Evolutionary conservation across 2,888 invertebrate species (phyloP), one percentile per base, ranked within the genome.

Genomic region (Metallyticus violacea): DNA sequence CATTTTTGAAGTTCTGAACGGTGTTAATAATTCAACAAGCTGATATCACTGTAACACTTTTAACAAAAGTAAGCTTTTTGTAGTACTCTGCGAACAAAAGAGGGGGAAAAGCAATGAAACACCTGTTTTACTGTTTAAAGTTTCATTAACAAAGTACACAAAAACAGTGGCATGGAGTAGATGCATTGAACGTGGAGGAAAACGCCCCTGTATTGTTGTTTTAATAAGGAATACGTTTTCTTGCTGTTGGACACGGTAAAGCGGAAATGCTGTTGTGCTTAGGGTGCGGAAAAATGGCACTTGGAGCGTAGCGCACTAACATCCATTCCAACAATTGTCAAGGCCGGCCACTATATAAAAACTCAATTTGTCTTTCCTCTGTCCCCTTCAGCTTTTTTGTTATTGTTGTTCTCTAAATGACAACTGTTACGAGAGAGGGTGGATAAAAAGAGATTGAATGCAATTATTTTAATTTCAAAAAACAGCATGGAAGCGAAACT

Each of bases 391-490:
- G n/a, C n/a, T n/a, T n/a, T n/a, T 9, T 62, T 62, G 40, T 62
- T 15, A 22, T 62, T 62, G 40, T 62, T 62, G 22, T 62, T 62
- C 40, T 62, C 40, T 62, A 62, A 62, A 62, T 62, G 40, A 62
- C 40, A 62, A 62, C 40, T 62, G 40, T 62, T 62, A 62, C 40
- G 40, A 62, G 40, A 62, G 22, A 62, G 26, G 26, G 26, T 25
- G 15, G 29, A 29, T 78, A 87, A 86, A 87, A 85, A 84, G 76
- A 80, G 86, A 87, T 85, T 87, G 85, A 85, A 85, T 85, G 85
- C 86, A 87, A 85, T 87, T 85, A 81, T 85, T 85, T 79, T 87
- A 85, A 84, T 84, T 62, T 84, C 76, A 77, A 77, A 79, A 84
- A 84, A 40, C 79, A 84, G 84, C 84, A 86, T 84, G 83, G 86